Conservation (phyloP, 2,113 vertebrate species). For the Microtus montanus region DNA sequence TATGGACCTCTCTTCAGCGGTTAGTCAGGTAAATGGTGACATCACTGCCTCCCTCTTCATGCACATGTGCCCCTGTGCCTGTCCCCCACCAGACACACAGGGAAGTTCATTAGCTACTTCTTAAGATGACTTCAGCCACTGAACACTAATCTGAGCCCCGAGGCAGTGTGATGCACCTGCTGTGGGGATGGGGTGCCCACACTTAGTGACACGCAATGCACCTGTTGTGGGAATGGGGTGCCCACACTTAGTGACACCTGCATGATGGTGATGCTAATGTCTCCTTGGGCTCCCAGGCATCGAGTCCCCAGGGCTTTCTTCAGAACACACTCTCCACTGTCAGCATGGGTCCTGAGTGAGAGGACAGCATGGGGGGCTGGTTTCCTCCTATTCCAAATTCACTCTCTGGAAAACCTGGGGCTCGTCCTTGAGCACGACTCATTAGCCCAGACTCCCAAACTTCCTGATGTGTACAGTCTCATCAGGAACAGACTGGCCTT, state of each 20-base stretch:
- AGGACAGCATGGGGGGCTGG: neutral
- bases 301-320: neutral
- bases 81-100: neutral
- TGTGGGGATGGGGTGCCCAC: too few relatives aligned
- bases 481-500: neutral
- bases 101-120: neutral
- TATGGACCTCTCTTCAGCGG: neutral
- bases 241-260: too few relatives aligned
- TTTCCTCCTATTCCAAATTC: neutral
- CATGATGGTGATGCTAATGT: neutral
- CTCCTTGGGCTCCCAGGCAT: neutral
- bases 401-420: neutral
- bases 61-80: neutral
- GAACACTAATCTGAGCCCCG: neutral
- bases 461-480: neutral
- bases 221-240: neutral
- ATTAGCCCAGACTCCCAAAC: neutral
- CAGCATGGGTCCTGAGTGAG: neutral
- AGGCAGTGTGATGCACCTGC: too few relatives aligned
- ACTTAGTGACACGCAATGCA: too few relatives aligned
- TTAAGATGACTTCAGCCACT: neutral
- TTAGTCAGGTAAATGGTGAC: neutral
- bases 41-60: neutral
- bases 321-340: neutral
- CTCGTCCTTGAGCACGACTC: neutral